A percentile compares a stretch with the other conserved stretches of the same genome.
Conservation (phyloP, 1,140 invertebrate genomes). For the Panulirus ornatus region DNA sequence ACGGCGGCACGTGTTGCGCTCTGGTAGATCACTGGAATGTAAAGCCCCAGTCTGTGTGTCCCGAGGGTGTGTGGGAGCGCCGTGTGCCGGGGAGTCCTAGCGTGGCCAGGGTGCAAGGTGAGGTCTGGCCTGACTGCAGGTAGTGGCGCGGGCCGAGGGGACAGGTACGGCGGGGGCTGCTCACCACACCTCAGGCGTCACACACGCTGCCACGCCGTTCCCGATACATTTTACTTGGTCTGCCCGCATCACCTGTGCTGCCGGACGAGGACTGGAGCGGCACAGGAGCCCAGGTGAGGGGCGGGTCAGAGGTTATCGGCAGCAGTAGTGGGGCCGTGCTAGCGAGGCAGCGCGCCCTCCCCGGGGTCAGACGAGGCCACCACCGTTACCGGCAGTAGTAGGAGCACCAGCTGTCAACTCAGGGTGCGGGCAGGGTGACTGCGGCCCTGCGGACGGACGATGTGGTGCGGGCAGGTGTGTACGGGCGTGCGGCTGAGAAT, state of each 20-base stretch:
- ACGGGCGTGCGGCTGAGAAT: slow-evolving; percentile 30
- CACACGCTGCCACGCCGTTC: background rate
- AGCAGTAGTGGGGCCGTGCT: background rate
- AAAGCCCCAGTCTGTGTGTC: no score
- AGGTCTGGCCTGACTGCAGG: background rate
- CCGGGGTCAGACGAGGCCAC: slow-evolving; percentile 13
- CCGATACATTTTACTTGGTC: background rate
- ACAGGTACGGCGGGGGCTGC: background rate
- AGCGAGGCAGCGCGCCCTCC: slow-evolving; percentile 15
- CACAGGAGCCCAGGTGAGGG: background rate
- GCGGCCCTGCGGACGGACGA: slow-evolving; percentile 38
- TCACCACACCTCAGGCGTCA: background rate
- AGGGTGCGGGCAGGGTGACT: slow-evolving; percentile 24
- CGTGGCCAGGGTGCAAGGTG: no score
- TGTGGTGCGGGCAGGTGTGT: slow-evolving; percentile 19
- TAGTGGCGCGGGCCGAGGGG: background rate
- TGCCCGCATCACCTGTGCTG: slow-evolving; percentile 4
- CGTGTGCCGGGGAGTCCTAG: no score
- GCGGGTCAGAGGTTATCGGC: slow-evolving; percentile 12
- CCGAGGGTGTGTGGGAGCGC: no score
- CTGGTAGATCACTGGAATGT: background rate
- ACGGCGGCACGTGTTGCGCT: background rate
- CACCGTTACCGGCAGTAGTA: background rate
- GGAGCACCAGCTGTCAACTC: slow-evolving; percentile 6
- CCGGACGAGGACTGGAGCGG: background rate